Conservation (phyloP, 2,113 vertebrate genomes). For the Pterocles orientalis region DNA sequence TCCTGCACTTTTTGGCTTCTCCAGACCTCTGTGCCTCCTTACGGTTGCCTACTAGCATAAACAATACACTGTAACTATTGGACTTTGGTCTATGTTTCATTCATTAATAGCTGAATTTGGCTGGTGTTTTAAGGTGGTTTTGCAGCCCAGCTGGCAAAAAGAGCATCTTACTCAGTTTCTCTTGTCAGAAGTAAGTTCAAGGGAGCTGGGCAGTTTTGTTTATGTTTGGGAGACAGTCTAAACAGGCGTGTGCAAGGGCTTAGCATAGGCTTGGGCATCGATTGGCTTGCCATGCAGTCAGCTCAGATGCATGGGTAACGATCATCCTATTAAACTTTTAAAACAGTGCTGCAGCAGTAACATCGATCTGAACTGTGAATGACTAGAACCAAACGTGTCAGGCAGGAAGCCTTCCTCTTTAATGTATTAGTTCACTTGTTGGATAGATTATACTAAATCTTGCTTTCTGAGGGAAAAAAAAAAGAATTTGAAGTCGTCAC, state of each 20-base stretch:
- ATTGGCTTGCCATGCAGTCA: not conserved
- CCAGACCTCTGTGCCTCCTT: not conserved
- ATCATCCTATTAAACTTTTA: slow-evolving; percentile 65
- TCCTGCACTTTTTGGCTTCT: not conserved
- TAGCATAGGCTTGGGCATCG: not conserved
- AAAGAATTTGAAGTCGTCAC: not conserved
- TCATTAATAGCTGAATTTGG: not conserved
- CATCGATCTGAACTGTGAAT: slow-evolving; percentile 42
- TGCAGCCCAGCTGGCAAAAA: not conserved
- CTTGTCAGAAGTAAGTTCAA: not conserved
- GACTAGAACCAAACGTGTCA: not conserved
- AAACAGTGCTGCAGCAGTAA: slow-evolving; percentile 27
- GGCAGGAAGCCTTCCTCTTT: not conserved
- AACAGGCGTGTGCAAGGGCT: not conserved
- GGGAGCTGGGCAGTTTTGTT: not conserved
- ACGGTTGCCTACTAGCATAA: not conserved
- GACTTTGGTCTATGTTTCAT: not conserved
- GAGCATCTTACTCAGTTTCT: not conserved
- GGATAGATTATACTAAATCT: not conserved
- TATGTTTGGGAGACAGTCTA: not conserved
- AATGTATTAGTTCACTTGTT: not conserved
- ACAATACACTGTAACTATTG: not conserved
- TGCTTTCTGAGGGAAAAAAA: not conserved
- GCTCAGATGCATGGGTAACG: not conserved
- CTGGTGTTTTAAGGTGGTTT: not conserved